These are phyloP conservation scores for Arctopsyche grandis DNA, from an alignment of 1,140 invertebrate species.

Conservation along the genomic window DNA sequence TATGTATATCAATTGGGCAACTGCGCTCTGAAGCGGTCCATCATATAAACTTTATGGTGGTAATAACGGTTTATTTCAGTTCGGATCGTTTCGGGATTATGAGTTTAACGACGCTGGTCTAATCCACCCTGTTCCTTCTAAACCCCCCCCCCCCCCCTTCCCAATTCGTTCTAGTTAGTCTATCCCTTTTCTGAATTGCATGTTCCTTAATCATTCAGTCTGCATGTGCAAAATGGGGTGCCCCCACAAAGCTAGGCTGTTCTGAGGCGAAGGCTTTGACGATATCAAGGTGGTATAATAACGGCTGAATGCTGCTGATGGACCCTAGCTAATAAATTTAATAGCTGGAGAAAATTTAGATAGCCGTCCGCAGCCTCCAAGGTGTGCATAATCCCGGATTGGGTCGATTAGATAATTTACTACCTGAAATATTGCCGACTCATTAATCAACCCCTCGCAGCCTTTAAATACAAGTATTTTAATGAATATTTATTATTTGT, in stretches of 20 bases:
- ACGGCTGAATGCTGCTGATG: not conserved
- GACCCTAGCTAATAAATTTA: conserved; percentile 17
- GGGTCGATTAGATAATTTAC: conserved; percentile 16
- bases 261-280: conserved; percentile 17
- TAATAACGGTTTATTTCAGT: conserved; percentile 3
- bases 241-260: not conserved
- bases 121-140: no score
- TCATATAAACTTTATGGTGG: conserved; percentile 9
- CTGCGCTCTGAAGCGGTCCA: not conserved
- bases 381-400: conserved; percentile 3
- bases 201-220: not conserved
- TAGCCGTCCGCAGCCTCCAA: not conserved
- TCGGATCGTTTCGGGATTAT: conserved; percentile 4
- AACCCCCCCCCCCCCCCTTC: no score
- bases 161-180: no score
- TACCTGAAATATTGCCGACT: conserved; percentile 20
- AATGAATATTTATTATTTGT: no score
- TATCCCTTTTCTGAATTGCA: not conserved
- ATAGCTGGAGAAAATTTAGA: conserved; percentile 8
- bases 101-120: conserved; percentile 8
- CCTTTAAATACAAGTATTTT: no score
- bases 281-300: not conserved
- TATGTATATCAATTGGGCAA: not conserved
- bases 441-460: not conserved
- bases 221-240: not conserved